These are phyloP conservation scores for Alviniconcha strummeri DNA, from an alignment of 2,888 invertebrate species.

Conservation along the genomic window DNA sequence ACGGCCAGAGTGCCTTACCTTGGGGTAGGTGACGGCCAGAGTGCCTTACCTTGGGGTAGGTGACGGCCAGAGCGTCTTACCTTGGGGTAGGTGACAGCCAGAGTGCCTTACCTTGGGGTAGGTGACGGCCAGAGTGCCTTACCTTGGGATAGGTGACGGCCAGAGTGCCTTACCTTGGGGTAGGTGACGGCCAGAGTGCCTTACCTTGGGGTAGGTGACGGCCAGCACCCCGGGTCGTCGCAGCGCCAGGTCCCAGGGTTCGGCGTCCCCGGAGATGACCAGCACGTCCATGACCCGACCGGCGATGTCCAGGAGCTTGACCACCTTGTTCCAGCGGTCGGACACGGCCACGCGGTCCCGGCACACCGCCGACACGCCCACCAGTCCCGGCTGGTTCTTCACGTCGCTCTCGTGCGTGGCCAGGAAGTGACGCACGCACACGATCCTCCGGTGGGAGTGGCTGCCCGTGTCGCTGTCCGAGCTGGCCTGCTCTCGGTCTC, in stretches of 20 bases:
- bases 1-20: slow-evolving; percentile 19
- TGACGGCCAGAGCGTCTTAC: neutral
- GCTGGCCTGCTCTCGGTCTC: neutral
- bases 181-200: slow-evolving; percentile 29
- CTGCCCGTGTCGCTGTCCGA: neutral
- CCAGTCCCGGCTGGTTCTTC: slow-evolving; percentile 28
- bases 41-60: too few relatives aligned
- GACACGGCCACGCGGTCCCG: slow-evolving; percentile 33
- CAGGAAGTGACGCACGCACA: slow-evolving; percentile 29
- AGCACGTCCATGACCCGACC: slow-evolving; percentile 29
- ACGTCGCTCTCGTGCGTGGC: slow-evolving; percentile 29
- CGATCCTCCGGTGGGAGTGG: neutral
- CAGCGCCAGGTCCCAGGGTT: slow-evolving; percentile 30
- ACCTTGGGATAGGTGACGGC: too few relatives aligned
- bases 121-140: slow-evolving; percentile 26
- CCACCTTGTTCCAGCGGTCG: slow-evolving; percentile 37
- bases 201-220: slow-evolving; percentile 33
- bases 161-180: slow-evolving; percentile 16
- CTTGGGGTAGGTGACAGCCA: slow-evolving; percentile 34
- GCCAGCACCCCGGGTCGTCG: slow-evolving; percentile 21
- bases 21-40: too few relatives aligned
- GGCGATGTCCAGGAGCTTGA: slow-evolving; percentile 34
- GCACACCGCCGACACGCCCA: slow-evolving; percentile 30
- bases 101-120: slow-evolving; percentile 27
- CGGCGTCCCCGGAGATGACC: slow-evolving; percentile 19